These are phyloP conservation scores for Auanema freiburgensis DNA, from an alignment of 2,888 invertebrate genomes.

Conservation along the genomic window DNA sequence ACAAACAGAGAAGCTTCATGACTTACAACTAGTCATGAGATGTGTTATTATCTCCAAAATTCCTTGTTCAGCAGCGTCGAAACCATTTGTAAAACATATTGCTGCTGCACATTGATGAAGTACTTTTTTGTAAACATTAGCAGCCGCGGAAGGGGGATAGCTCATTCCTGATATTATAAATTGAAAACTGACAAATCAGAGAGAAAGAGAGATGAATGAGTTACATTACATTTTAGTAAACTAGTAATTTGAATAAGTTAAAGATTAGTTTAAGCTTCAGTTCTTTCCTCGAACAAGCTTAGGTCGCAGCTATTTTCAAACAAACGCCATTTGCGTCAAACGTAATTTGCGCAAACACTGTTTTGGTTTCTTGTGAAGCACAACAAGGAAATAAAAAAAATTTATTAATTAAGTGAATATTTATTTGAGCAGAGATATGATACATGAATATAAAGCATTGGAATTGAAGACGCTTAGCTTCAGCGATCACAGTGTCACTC, in stretches of 20 bases:
- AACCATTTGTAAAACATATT: slow-evolving; percentile 10
- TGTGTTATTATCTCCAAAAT: slow-evolving; percentile 17
- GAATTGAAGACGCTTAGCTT: slow-evolving; percentile 22
- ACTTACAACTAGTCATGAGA: slow-evolving; percentile 17
- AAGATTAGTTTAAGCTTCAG: too few relatives aligned
- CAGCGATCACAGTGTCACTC: slow-evolving; percentile 64
- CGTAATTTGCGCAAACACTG: background rate
- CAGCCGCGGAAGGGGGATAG: slow-evolving; percentile 10
- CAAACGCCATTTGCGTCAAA: background rate
- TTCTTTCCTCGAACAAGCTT: too few relatives aligned
- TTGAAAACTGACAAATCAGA: too few relatives aligned
- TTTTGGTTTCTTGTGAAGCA: too few relatives aligned
- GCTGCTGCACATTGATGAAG: slow-evolving; percentile 14
- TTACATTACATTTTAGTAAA: too few relatives aligned
- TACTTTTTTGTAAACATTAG: slow-evolving; percentile 10
- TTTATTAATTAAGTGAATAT: background rate
- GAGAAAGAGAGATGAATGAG: too few relatives aligned
- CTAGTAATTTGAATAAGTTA: too few relatives aligned
- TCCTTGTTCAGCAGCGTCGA: slow-evolving; percentile 9
- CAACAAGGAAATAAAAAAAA: too few relatives aligned
- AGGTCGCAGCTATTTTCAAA: too few relatives aligned
- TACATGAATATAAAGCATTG: too few relatives aligned
- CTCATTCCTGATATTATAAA: too few relatives aligned
- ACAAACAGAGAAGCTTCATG: background rate
- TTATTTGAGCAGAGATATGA: too few relatives aligned